Conservation (phyloP, 2,888 invertebrate species). For the Lasioglossum oenotherae region DNA sequence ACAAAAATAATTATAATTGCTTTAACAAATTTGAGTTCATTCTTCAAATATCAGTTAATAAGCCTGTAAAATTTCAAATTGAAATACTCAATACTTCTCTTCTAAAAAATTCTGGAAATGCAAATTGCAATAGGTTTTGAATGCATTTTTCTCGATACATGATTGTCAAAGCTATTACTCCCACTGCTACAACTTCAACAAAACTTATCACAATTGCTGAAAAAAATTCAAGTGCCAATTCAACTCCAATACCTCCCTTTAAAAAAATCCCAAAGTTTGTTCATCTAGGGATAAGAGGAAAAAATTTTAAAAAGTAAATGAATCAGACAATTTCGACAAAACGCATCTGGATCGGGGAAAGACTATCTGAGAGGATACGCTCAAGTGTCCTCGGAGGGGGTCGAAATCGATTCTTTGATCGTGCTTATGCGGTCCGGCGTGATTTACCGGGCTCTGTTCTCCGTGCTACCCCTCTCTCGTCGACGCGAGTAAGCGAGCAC, state of each 20-base stretch:
- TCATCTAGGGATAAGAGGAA: accelerated
- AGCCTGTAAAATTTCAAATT: not conserved
- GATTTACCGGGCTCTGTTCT: conserved; percentile 39
- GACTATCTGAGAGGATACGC: not conserved
- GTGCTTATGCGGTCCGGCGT: conserved; percentile 36
- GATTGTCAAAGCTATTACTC: not conserved
- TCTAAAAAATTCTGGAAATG: not conserved
- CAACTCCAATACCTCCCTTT: not conserved
- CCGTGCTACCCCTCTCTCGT: not conserved
- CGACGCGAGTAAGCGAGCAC: conserved; percentile 9
- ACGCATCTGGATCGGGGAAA: not conserved
- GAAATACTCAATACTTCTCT: not conserved
- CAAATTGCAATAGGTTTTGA: too few relatives aligned
- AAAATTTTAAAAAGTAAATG: not conserved
- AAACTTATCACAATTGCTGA: not conserved
- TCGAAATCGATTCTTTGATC: conserved; percentile 34
- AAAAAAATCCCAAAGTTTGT: not conserved
- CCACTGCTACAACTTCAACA: not conserved
- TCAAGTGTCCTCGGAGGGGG: not conserved
- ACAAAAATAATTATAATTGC: not conserved
- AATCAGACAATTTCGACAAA: not conserved
- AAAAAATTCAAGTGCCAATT: not conserved
- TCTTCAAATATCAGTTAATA: not conserved
- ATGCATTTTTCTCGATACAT: not conserved
- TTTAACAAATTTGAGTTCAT: not conserved